Conservation (phyloP, 2,113 vertebrate species). For the Galemys pyrenaicus region DNA sequence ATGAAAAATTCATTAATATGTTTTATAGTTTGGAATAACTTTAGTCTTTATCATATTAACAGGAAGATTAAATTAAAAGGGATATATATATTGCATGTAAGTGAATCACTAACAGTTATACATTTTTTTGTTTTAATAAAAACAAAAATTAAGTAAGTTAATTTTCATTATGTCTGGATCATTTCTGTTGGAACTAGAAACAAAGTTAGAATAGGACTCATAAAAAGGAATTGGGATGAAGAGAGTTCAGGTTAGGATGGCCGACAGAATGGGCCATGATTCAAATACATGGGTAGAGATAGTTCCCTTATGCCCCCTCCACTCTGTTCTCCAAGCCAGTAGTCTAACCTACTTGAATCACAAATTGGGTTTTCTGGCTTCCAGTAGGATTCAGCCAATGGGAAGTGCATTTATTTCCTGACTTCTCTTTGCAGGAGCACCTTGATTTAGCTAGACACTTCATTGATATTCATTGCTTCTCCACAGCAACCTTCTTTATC, state of each 20-base stretch:
- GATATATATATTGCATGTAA: neutral
- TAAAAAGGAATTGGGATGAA: neutral
- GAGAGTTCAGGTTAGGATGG: neutral
- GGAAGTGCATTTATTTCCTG: neutral
- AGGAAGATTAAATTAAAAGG: neutral
- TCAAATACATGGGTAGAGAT: neutral
- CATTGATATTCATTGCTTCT: neutral
- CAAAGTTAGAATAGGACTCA: neutral
- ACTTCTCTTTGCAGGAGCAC: neutral
- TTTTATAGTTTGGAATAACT: neutral
- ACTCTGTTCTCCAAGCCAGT: neutral
- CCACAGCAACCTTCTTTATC: neutral
- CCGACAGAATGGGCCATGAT: neutral
- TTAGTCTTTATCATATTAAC: neutral
- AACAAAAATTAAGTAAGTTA: neutral
- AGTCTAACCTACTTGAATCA: neutral
- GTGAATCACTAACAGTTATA: neutral
- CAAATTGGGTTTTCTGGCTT: neutral
- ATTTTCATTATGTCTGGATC: neutral
- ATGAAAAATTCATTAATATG: neutral
- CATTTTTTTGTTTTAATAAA: conserved; percentile 24
- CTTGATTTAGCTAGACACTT: neutral
- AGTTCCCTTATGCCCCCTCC: neutral
- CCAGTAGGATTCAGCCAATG: neutral
- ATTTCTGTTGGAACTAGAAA: neutral